A percentile compares a stretch with the other conserved stretches of the same genome.
Conservation (phyloP, 2,113 vertebrate genomes). For the Blennius ocellaris region DNA sequence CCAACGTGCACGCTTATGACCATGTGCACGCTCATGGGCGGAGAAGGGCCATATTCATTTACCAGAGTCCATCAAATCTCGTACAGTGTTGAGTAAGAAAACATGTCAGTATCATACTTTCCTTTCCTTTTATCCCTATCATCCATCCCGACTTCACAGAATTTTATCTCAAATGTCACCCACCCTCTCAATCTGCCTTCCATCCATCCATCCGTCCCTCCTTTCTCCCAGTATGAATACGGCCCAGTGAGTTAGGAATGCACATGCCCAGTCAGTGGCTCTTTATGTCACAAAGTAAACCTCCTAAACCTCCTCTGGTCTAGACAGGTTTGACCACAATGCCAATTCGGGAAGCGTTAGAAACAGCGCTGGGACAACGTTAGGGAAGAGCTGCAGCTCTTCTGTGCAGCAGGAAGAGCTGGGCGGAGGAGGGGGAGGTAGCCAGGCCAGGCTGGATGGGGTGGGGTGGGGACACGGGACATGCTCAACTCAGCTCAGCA, state of each 20-base stretch:
- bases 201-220: constrained; percentile 47
- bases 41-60: constrained; percentile 84
- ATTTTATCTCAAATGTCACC: constrained; percentile 44
- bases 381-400: constrained; percentile 86
- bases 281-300: constrained; percentile 63
- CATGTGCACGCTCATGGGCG: constrained; percentile 72
- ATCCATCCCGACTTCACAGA: constrained; percentile 30
- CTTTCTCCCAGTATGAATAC: constrained; percentile 78
- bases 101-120: not conserved
- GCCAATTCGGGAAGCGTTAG: constrained; percentile 71
- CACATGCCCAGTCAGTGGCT: constrained; percentile 77
- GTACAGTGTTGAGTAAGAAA: constrained; percentile 3
- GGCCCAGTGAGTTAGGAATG: constrained; percentile 83
- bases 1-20: constrained; percentile 75
- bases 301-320: constrained; percentile 74
- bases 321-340: constrained; percentile 73
- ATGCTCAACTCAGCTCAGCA: constrained; percentile 91
- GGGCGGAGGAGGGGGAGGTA: constrained; percentile 21
- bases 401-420: constrained; percentile 81
- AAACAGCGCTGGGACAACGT: constrained; percentile 80
- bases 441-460: constrained; percentile 70
- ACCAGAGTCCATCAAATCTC: constrained; percentile 59
- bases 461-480: constrained; percentile 75
- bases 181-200: constrained; percentile 32
- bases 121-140: constrained; percentile 44